Evolutionary conservation across 35 echinoderm and acorn worm genomes (phyloP), one percentile per base, ranked within the genome.

Genomic region (Chiridota heheva): DNA sequence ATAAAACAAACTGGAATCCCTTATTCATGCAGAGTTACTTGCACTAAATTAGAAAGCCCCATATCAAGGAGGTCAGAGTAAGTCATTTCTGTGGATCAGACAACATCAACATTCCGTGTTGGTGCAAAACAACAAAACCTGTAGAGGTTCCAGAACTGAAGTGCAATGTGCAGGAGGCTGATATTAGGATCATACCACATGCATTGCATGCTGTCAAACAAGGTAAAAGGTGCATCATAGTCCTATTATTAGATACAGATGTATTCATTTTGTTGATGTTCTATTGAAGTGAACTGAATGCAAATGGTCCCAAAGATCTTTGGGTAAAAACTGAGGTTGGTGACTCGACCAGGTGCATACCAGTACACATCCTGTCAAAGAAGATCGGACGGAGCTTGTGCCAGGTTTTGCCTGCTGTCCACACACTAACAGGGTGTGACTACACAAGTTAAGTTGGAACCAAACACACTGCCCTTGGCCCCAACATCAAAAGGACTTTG

Each of bases 151-250:
- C 68, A 39, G 68, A 75, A 25, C 71, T 75, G 10, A 47, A 51
- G 13, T 12, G 27, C 5, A 33, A 75, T 15, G 12, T 75, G 5
- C 12, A 48, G 35, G 42, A 75, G 35, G 42, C 71, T 6, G 39
- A 75, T 51, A 44, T 44, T 75, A 39, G 71, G 16, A 75, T 75
- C 29, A 48, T 75, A 47, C 71, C 71, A 7, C 71, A 75, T 30
- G 71, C 71, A 12, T 25, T 75, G 42, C 71, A 75, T 75, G 71
- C 71, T 7, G 71, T 75, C 40, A 75, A 51, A 75, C 26, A 13
- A 6, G 40, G 35, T n/a, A 12, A 25, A 47, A 4, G 51, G 10
- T 24, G 71, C 24, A 75, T 75, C 44, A 18, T n/a, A n/a, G n/a
- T n/a, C n/a, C 42, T 75, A 25, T 75, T 44, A 5, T 44, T 25